Evolutionary conservation across 2,113 vertebrate species (phyloP), one percentile per base, ranked within the genome.

Genomic region (Odocoileus virginianus): DNA sequence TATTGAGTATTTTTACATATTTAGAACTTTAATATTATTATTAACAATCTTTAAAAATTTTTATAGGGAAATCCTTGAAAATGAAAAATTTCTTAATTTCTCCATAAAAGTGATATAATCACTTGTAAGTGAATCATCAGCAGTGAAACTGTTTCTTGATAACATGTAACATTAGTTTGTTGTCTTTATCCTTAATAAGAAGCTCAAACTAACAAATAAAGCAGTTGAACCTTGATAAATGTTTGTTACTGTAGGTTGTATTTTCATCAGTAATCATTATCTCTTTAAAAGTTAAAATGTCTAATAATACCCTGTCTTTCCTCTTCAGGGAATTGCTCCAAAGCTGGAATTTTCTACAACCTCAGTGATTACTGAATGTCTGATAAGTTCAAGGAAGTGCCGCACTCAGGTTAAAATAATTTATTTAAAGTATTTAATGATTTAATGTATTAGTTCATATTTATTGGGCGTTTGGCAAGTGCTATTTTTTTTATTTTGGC

Each of bases 271-370:
- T 93, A 84, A 87, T 84, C 52, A 54, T 86, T 98, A 97, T 98
- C 95, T 97, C 84, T 95, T 97, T 94, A 93, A 92, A 96, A 97
- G 91, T 47, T 96, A 98, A 99, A 98, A 98, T 98, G 92, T 99
- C 97, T 98, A 98, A 98, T 98, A 98, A 96, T 98, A 96, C 54
- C 96, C 81, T 99, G 90, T 98, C 97, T 98, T 97, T 96, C 19
- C 45, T 61, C 91, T 97, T 96, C 78, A 99, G 99, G 99, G 99
- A 99, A 99, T 99, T 99, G 99, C 99, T 98, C 99, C 99, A 98
- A 99, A 99, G 99, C 98, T 99, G 98, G 99, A 99, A 98, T 99
- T 99, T 99, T 98, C 99, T 95, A 99, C 99, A 82, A 99, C 98
- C 96, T 99, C 99, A 96, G 98, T 99, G 98, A 99, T 99, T 98